phyloP scores from a whole-genome alignment of 1,140 invertebrate species.

The Hyles euphorbiae region DNA sequence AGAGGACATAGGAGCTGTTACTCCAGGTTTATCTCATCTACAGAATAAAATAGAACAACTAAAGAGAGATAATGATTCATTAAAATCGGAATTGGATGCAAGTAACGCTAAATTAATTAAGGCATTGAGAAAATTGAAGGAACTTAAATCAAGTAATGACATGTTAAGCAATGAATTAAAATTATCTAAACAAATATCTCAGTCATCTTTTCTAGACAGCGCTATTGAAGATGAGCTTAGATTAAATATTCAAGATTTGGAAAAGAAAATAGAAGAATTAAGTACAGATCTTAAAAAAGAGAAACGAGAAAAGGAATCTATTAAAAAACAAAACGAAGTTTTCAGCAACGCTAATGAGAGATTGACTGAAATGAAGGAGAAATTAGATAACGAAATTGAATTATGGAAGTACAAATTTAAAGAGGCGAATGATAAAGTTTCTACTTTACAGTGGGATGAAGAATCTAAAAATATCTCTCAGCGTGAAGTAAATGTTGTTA shows the following conservation, averaged over 20 bases:
- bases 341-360: conserved; percentile 86
- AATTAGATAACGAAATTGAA: conserved; percentile 83
- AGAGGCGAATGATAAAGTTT: conserved; percentile 78
- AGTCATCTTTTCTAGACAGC: conserved; percentile 81
- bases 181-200: conserved; percentile 70
- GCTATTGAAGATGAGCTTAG: conserved; percentile 86
- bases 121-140: conserved; percentile 85
- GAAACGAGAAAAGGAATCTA: conserved; percentile 79
- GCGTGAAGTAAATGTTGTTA: conserved; percentile 3
- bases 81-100: conserved; percentile 77
- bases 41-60: conserved; percentile 48
- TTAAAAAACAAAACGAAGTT: conserved; percentile 84
- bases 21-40: conserved; percentile 46
- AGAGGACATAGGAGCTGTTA: conserved; percentile 36
- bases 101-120: conserved; percentile 81
- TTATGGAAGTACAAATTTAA: conserved; percentile 82
- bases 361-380: conserved; percentile 86
- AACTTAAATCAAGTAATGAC: conserved; percentile 82
- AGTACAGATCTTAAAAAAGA: conserved; percentile 77
- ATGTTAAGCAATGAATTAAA: conserved; percentile 76
- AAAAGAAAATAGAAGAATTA: conserved; percentile 79
- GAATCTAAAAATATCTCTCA: conserved; percentile 40
- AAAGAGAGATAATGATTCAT: conserved; percentile 48
- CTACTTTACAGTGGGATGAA: conserved; percentile 77
- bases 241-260: conserved; percentile 79